Base-by-base conservation (phyloP, 2,113 vertebrate genomes). In the Ciconia maguari region DNA sequence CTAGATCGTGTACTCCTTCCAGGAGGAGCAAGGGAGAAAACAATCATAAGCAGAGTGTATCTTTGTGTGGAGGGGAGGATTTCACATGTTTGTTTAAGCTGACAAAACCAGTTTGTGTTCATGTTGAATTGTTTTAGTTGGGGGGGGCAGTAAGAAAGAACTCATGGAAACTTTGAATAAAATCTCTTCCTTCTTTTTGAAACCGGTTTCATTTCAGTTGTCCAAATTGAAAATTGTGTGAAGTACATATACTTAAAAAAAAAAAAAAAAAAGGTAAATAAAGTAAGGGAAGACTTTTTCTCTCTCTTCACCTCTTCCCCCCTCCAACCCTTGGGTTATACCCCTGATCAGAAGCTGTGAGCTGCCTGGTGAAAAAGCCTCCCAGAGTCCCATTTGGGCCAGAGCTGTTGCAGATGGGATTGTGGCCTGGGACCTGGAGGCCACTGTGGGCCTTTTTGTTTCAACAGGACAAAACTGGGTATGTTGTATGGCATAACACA, bases 1-100 rank as follows among this genome's bases (percentile, higher is more conserved):
- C 94, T 92, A 91, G 93, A 96, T 96, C 3, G 10, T 84, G 14
- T 71, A 4, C 42, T 95, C 77, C 44, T 92, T 92, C 89, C 57
- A 94, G 83, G 96, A 94, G 89, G 48, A 93, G 48, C 61, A 55
- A 14, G 21, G 61, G 38, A 89, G 51, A 46, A 41, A 84, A 34
- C 42, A 92, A 3, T 29, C 49, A 10, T 2, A 30, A 85, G 32
- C 2, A 1, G 64, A 87, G 38, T 0, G 0, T 61, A 64, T 25
- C 62, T 79, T 49, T 8, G 36, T 78, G 41, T 34, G 36, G 11
- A 42, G 60, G 78, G 55, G 86, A 87, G 48, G 15, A 58, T 7
- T 79, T 61, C 38, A 80, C 7, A 2, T 51, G 62, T 60, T 71
- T 61, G 0, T 32, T 54, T 72, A 54, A 61, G 72, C 27, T 93